phyloP scores from a whole-genome alignment of 1,140 invertebrate species.

The Lasaia peninsularis region DNA sequence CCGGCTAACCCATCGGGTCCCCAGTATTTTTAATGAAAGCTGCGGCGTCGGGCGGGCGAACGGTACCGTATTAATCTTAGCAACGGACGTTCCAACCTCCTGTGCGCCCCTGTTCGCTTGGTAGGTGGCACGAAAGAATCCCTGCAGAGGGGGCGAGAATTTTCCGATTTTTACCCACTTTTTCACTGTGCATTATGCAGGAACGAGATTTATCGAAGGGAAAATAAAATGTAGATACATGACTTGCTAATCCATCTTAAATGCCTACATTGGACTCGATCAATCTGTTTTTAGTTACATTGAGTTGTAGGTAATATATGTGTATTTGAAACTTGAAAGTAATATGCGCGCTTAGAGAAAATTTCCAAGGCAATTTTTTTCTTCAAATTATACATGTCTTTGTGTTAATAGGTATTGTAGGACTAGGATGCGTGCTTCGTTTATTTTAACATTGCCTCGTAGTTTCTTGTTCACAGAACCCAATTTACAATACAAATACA shows the following conservation, averaged over 20 bases:
- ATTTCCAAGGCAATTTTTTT: too few species aligned
- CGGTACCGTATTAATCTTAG: slow-evolving; percentile 71
- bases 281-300: neutral
- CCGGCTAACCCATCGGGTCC: slow-evolving; percentile 50
- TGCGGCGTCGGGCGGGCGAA: slow-evolving; percentile 62
- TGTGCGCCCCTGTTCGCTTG: slow-evolving; percentile 55
- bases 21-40: slow-evolving; percentile 71
- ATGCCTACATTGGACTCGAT: neutral
- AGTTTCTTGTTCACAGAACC: too few species aligned
- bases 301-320: too few species aligned
- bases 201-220: slow-evolving; percentile 55
- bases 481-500: too few species aligned
- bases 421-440: too few species aligned
- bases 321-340: too few species aligned
- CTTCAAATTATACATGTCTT: too few species aligned
- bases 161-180: slow-evolving; percentile 60
- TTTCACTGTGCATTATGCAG: slow-evolving; percentile 66
- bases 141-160: slow-evolving; percentile 48
- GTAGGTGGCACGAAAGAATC: slow-evolving; percentile 62
- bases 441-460: too few species aligned
- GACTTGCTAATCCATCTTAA: slow-evolving; percentile 14
- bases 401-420: too few species aligned
- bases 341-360: too few species aligned
- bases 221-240: slow-evolving; percentile 39
- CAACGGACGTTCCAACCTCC: slow-evolving; percentile 55